Percentiles rank a stretch among this genome's conserved stretches.
phyloP scores from a whole-genome alignment of 2,888 invertebrate species.

The Halocaridina rubra region DNA sequence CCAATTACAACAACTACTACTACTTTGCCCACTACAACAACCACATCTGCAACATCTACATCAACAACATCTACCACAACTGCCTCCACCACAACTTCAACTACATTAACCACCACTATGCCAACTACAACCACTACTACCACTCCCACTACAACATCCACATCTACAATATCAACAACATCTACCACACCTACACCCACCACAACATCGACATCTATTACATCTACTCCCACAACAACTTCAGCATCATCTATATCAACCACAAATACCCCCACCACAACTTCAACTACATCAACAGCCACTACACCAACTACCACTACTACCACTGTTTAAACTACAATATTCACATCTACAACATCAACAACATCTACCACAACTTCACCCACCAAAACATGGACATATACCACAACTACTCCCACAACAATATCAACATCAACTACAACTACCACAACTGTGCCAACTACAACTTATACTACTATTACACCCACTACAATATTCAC shows the following conservation, averaged over 20 bases:
- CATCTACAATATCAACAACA: not conserved
- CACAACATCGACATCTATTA: too few relatives aligned
- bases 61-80: too few relatives aligned
- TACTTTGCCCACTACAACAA: too few relatives aligned
- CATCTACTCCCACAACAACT: not conserved
- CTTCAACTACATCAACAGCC: not conserved
- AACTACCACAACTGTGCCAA: too few relatives aligned
- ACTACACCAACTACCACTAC: not conserved
- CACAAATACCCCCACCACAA: not conserved
- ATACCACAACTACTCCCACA: not conserved
- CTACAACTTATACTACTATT: too few relatives aligned
- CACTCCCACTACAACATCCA: too few relatives aligned
- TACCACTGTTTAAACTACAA: not conserved
- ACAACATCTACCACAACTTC: not conserved
- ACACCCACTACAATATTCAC: not conserved
- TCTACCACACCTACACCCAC: not conserved
- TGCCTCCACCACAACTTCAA: too few relatives aligned
- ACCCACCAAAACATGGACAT: not conserved
- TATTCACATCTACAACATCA: too few relatives aligned
- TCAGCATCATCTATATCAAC: not conserved
- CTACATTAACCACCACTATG: too few relatives aligned
- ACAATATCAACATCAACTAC: not conserved
- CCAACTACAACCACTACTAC: not conserved
- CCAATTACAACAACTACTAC: too few relatives aligned
- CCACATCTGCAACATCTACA: too few relatives aligned